Base-by-base conservation (phyloP, 2,888 invertebrate species). In the Nymphalis polychloros region DNA sequence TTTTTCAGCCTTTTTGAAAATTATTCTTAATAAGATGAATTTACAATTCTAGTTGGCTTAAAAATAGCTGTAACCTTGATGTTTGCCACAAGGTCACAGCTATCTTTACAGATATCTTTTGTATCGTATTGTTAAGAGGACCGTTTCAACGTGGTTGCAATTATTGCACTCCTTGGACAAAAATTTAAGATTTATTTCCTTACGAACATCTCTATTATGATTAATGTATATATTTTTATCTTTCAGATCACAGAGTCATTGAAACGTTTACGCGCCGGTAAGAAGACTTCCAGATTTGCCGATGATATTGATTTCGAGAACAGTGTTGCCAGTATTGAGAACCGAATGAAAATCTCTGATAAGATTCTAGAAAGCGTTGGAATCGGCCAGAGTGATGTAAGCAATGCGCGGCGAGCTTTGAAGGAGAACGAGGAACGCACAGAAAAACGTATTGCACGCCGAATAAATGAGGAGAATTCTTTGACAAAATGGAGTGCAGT, bases 401-500 rank as follows among this genome's bases (percentile, higher is more conserved):
- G 93, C 59, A 88, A 90, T 49, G 91, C 92, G 70, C 79, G 94
- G 81, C 80, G 93, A 81, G 85, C 94, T 73, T 73, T 93, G 76
- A 81, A 85, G 63, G 85, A 92, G 72, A 92, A 90, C 74, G 93
- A 93, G 63, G 91, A 92, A 65, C 92, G 92, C 73, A 90, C 93
- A 72, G 84, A 89, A 72, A 92, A 90, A 71, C 89, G 92, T 70
- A 92, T 91, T 69, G 85, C 90, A 0, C 88, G 92, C 73, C 84
- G 90, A 72, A 59, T 89, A 63, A 90, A 89, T 69, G 92, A 91
- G 1, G 89, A 90, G 48, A 85, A 79, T 72, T 78, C 85, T 2
- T 80, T 94, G n/a, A 94, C 94, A 20, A 95, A 94, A 80, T 95
- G 96, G 95, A 92, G 94, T 0, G 94, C 94, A n/a, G 67, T 95